Evolutionary conservation across 1,140 invertebrate genomes (phyloP), one percentile per base, ranked within the genome.

Genomic region (Drosophila varians): DNA sequence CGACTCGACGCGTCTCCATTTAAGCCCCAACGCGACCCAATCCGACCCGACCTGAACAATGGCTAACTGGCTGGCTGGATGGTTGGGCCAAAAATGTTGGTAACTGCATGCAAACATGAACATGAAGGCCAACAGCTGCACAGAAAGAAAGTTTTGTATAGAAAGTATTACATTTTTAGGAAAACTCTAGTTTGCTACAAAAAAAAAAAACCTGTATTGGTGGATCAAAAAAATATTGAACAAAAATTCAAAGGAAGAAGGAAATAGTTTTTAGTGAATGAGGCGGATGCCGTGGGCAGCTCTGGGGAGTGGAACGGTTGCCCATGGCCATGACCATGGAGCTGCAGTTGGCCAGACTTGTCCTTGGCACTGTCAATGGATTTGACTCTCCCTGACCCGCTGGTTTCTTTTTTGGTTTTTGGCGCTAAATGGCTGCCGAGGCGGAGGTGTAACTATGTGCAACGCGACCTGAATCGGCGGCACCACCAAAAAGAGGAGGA

Each of bases 51-150:
- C 42, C 56, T 43, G 38, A 62, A 34, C 48, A 60, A 61, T 57
- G 43, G 45, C 19, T 26, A 14, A 31, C 48, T 54, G 51, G 12
- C 48, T 23, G 49, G 8, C 48, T 36, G 48, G 31, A 40, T 54
- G 57, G 18, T n/a, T 12, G 47, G 68, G 58, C 77, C 77, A 72
- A 80, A 80, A 80, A 65, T 40, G 54, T 55, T 73, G 54, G 77
- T 69, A 74, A 57, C 71, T 71, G 60, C 65, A 76, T 45, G 56
- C 78, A 83, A 73, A 70, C 78, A 82, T 77, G 62, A 73, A 70
- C 78, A 83, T 64, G 69, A 83, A 65, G 68, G 77, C 77, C 57
- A 61, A 38, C 18, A 56, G 14, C 9, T 47, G 55, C 60, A 64
- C 55, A 19, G 42, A 4, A 12, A 61, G 25, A 61, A 46, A 16